Evolutionary conservation across 2,113 vertebrate genomes (phyloP).

Genomic region (Chauna torquata): DNA sequence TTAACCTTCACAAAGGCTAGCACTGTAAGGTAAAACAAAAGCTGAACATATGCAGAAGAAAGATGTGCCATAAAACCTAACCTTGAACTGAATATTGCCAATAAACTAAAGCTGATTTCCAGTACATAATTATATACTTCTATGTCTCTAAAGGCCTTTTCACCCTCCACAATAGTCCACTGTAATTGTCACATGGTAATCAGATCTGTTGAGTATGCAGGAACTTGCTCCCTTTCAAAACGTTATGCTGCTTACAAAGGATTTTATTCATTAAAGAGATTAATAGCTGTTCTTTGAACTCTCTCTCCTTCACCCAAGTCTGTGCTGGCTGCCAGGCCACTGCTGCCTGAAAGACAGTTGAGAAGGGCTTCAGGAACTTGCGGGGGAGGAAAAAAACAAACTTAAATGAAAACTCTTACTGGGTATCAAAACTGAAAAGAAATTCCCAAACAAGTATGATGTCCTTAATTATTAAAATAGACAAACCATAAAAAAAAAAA

Average conservation of each 20-base stretch:
- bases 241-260: conserved; percentile 66
- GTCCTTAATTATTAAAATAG: not conserved
- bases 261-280: conserved; percentile 69
- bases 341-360: not conserved
- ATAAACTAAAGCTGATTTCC: not conserved
- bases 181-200: conserved; percentile 68
- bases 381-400: not conserved
- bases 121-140: not conserved
- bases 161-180: conserved; percentile 48
- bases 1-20: not conserved
- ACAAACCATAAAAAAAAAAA: not conserved
- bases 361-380: not conserved
- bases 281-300: conserved; percentile 59
- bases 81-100: not conserved
- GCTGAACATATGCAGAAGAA: not conserved
- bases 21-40: not conserved
- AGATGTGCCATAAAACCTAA: not conserved
- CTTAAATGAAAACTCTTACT: not conserved
- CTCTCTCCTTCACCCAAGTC: conserved; percentile 8
- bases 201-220: conserved; percentile 60
- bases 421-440: not conserved
- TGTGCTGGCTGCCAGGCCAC: not conserved
- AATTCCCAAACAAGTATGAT: not conserved
- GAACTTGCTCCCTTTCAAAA: conserved; percentile 59
- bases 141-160: conserved; percentile 42